Evolutionary conservation across 2,888 invertebrate species (phyloP).

Genomic region (Bombylius discolor): DNA sequence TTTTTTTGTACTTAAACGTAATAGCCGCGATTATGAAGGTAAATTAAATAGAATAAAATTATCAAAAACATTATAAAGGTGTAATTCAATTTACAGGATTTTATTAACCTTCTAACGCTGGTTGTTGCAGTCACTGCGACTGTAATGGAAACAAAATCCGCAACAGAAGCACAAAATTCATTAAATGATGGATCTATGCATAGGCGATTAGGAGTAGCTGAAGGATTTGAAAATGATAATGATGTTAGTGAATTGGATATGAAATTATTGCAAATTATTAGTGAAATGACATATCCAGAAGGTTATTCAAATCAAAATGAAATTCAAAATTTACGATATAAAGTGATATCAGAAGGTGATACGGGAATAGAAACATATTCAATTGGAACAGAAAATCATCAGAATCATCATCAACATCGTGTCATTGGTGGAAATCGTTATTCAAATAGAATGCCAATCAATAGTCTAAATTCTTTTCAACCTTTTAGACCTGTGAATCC

Average conservation of each 20-base stretch:
- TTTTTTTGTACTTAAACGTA: background rate
- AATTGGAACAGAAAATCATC: background rate
- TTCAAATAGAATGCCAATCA: too few relatives aligned
- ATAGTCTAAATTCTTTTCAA: too few relatives aligned
- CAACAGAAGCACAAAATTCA: too few relatives aligned
- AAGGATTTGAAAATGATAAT: background rate
- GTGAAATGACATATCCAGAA: background rate
- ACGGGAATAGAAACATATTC: background rate
- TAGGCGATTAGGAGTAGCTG: background rate
- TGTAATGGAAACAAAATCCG: background rate
- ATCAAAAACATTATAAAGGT: background rate
- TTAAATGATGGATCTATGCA: too few relatives aligned
- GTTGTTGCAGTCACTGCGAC: background rate
- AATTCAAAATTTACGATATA: background rate
- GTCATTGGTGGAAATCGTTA: too few relatives aligned
- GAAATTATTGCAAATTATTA: background rate
- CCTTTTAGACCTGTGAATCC: too few relatives aligned
- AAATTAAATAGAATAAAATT: background rate
- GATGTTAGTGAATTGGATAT: background rate
- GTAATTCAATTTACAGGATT: background rate
- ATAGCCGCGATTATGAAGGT: background rate
- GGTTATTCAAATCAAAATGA: background rate
- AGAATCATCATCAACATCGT: too few relatives aligned
- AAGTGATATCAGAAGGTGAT: background rate
- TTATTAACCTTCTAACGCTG: background rate